Evolutionary conservation across 2,888 invertebrate species (phyloP), one percentile per base, ranked within the genome.

Genomic region (Antheraea yamamai): DNA sequence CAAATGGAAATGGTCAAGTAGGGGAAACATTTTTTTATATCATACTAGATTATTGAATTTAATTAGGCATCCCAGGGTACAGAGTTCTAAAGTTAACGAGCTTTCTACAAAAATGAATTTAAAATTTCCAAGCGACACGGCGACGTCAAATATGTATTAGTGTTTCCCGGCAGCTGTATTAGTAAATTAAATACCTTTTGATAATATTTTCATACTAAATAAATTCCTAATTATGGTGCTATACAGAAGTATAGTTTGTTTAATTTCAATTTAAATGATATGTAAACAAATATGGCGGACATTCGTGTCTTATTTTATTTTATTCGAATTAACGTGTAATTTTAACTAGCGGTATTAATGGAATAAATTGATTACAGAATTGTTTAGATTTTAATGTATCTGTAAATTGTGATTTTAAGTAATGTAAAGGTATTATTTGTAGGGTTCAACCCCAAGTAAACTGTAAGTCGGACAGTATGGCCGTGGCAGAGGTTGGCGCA

Each of bases 401-500:
- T 61, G 23, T 61, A 61, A 0, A n/a, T 70, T 70, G 35, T 70
- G n/a, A 70, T 7, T 20, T 39, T 70, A 55, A 12, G n/a, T 58
- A 64, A 61, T 51, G 16, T 72, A 75, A 61, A 26, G 10, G 23
- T 26, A 73, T 35, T 72, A 74, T 74, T 83, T 83, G 81, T 81
- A 80, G 83, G 82, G 82, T 80, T 82, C 81, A 80, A 79, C 79
- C 77, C 78, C 52, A 66, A 12, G 73, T 75, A 71, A 75, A 71
- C 74, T 75, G 30, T 76, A 76, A 78, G 77, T 77, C 76, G 77
- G 78, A 83, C 83, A 75, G 71, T 80, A 79, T 77, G 75, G 73
- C 74, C 77, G 61, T 66, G 77, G 66, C 73, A 76, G 78, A 78
- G 83, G 79, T 79, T 79, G 83, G 83, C 80, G 82, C 81, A 82